Evolutionary conservation across 2,797 vertebrate genomes (phyloP), one percentile per base, ranked within the genome.

Genomic region (Lycodopsis pacificus): DNA sequence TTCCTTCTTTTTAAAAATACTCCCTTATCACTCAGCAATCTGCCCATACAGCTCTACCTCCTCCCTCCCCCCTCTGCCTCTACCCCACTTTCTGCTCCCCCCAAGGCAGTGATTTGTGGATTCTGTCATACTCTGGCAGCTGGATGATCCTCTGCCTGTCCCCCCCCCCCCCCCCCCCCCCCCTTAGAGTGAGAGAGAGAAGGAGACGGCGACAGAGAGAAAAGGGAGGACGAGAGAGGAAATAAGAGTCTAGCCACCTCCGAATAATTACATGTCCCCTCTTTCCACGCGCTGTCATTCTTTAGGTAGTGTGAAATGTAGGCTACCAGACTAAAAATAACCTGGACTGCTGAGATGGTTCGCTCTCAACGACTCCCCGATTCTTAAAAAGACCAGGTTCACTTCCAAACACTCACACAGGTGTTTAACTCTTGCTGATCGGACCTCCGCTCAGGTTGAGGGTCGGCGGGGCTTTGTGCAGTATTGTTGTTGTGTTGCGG

Each of bases 21-120:
- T 44, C 53, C 22, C 6, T 12, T 51, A 20, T 82, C 84, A 64
- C 76, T 70, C 53, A 73, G 54, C 59, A 22, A 76, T 74, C 51
- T 73, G 48, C 63, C 56, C 61, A 57, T 48, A 30, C 25, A 27
- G 25, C 65, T 44, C 54, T 38, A 17, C 20, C 17, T 68, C 51
- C 32, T 9, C 46, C 32, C 49, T 48, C 62, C 38, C 22, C 10
- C 42, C 58, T 53, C 15, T 64, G 49, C 49, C 56, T 76, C 66
- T 73, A 36, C 58, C 61, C 65, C 64, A 58, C 63, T 66, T 80
- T 75, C 67, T 65, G 17, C 78, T 86, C 82, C 84, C 84, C 86
- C 73, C 49, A 73, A 83, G 85, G 80, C 81, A 57, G 83, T 90
- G 88, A 91, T 93, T 92, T 93, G 88, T 93, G 87, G 80, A 88